Evolutionary conservation across 2,888 invertebrate genomes (phyloP).

Genomic region (Pegoplata infirma): DNA sequence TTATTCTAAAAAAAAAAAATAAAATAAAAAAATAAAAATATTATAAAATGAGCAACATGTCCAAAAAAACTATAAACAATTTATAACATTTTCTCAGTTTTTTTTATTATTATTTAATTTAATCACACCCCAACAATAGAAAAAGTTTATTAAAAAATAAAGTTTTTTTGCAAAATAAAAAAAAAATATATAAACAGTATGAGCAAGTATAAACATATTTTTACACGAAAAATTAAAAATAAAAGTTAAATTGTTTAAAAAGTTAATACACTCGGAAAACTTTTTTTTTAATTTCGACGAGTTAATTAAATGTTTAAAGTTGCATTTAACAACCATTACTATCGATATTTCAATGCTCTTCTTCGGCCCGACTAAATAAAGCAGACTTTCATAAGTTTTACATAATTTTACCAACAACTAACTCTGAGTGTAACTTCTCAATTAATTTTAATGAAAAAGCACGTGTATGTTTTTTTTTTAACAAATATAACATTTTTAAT

Average conservation of each 20-base stretch:
- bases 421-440: too few relatives aligned
- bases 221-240: too few relatives aligned
- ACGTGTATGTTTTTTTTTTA: neutral
- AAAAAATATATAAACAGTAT: neutral
- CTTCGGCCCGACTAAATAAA: too few relatives aligned
- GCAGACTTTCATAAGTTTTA: too few relatives aligned
- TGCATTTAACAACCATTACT: too few relatives aligned
- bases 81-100: neutral
- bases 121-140: neutral
- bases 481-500: neutral
- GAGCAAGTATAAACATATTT: neutral
- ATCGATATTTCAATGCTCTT: too few relatives aligned
- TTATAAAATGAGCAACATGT: neutral
- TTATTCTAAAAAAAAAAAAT: neutral
- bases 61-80: neutral
- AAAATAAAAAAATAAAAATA: too few relatives aligned
- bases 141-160: neutral
- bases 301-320: too few relatives aligned
- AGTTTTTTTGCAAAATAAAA: neutral
- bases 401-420: too few relatives aligned
- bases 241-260: neutral
- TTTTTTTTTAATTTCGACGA: too few relatives aligned
- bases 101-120: neutral
- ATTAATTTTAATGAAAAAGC: neutral
- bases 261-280: too few relatives aligned